Evolutionary conservation across 30 jellyfish, hydroid and myxozoan genomes (phyloP).

Genomic region (Haliclystus octoradiatus): DNA sequence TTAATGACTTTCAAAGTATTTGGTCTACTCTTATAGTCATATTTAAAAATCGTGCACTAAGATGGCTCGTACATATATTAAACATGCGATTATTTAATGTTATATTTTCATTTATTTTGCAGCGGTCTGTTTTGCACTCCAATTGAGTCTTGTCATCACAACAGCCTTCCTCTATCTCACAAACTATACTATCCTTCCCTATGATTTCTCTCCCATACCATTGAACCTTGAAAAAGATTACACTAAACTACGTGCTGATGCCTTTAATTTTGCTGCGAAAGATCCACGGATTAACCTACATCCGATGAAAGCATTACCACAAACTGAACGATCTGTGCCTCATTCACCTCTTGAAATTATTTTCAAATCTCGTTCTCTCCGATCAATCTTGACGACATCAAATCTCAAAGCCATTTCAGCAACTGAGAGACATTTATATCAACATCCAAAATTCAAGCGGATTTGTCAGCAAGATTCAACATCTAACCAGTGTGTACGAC

Average conservation of each 20-base stretch:
- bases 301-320: constrained; percentile 68
- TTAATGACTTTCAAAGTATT: too few relatives aligned
- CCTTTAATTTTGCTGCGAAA: constrained; percentile 72
- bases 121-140: constrained; percentile 65
- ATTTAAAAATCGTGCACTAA: too few relatives aligned
- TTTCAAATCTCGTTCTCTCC: constrained; percentile 10
- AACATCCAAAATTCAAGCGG: constrained; percentile 10
- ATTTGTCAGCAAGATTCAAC: constrained; percentile 33
- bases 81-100: not conserved
- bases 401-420: constrained; percentile 34
- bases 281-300: constrained; percentile 62
- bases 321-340: constrained; percentile 63
- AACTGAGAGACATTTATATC: constrained; percentile 37
- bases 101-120: not conserved
- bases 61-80: too few relatives aligned
- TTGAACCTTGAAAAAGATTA: constrained; percentile 80
- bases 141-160: constrained; percentile 39
- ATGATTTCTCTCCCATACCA: constrained; percentile 81
- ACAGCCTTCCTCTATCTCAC: constrained; percentile 56
- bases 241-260: constrained; percentile 88
- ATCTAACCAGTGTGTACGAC: constrained; percentile 34
- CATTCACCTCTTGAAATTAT: constrained; percentile 72
- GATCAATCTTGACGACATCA: constrained; percentile 24
- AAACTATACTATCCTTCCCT: constrained; percentile 70
- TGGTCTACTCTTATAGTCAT: too few relatives aligned